phyloP scores from a whole-genome alignment of 2,797 vertebrate genomes.

The Acanthornis magna region DNA sequence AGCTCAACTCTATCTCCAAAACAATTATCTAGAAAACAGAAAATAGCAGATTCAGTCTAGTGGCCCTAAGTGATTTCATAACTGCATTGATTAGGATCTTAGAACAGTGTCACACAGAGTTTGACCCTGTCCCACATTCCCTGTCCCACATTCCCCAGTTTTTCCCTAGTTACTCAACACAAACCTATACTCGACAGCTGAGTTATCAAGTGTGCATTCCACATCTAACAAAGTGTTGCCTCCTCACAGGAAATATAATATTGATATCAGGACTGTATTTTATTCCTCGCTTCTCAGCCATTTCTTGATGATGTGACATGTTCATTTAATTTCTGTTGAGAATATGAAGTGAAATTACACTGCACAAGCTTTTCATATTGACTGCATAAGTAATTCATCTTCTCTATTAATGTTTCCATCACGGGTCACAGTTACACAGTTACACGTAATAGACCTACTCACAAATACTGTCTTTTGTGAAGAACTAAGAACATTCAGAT shows the following conservation, averaged over 20 bases:
- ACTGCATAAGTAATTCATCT: not conserved
- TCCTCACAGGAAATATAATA: slow-evolving; percentile 19
- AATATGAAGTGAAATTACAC: not conserved
- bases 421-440: not conserved
- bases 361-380: not conserved
- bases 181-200: not conserved
- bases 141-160: not conserved
- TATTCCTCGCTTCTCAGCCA: not conserved
- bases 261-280: slow-evolving; percentile 18
- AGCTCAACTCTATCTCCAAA: not conserved
- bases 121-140: not conserved
- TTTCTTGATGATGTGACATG: not conserved
- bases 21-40: slow-evolving; percentile 5
- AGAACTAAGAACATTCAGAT: not conserved
- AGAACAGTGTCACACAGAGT: not conserved
- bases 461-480: not conserved
- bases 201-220: not conserved
- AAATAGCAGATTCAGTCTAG: not conserved
- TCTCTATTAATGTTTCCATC: not conserved
- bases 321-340: not conserved
- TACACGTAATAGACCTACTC: not conserved
- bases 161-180: not conserved
- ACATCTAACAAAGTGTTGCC: not conserved
- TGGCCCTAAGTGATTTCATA: not conserved
- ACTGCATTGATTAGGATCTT: not conserved